Percentiles rank a stretch among this genome's conserved stretches.
Conservation (phyloP, 1,140 invertebrate genomes). For the Melanaphis sacchari region DNA sequence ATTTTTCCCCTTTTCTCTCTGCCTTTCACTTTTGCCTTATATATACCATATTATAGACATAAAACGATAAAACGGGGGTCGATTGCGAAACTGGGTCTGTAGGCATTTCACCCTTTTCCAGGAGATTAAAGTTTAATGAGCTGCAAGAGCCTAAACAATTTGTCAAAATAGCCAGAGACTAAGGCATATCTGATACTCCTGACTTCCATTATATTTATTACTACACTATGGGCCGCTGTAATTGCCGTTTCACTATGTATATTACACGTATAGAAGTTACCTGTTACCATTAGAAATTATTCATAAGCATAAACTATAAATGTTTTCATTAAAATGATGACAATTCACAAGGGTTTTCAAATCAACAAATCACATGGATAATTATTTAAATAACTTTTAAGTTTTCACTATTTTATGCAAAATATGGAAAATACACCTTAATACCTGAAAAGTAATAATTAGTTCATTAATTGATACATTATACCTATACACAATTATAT, state of each 20-base stretch:
- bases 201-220: conserved; percentile 27
- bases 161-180: conserved; percentile 50
- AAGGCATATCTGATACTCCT: neutral
- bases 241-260: neutral
- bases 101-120: conserved; percentile 52
- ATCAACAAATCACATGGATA: neutral
- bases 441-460: neutral
- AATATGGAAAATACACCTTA: neutral
- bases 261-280: neutral
- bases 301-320: neutral
- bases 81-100: conserved; percentile 53
- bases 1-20: conserved; percentile 27
- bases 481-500: neutral
- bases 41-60: neutral
- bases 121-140: conserved; percentile 56
- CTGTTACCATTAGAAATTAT: conserved; percentile 18
- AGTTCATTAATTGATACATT: neutral
- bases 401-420: neutral
- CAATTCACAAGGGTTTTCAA: neutral
- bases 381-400: neutral
- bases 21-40: neutral
- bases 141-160: conserved; percentile 48
- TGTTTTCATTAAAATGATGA: neutral
- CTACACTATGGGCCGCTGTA: neutral
- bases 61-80: conserved; percentile 47